phyloP scores from a whole-genome alignment of 2,113 vertebrate genomes.

The Oreochromis tanganicae region DNA sequence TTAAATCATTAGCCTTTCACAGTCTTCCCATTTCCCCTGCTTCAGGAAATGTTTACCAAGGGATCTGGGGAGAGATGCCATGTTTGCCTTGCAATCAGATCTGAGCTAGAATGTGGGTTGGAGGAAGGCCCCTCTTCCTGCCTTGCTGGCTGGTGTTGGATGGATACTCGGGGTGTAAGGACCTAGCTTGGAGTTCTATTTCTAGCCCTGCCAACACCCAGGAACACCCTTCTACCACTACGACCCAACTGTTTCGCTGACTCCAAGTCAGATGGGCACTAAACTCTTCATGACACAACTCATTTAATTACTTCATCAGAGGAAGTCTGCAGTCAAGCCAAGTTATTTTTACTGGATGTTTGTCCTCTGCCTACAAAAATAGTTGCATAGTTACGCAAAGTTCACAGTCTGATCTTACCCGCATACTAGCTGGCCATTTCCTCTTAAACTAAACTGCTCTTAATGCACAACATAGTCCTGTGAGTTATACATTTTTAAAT shows the following conservation, averaged over 20 bases:
- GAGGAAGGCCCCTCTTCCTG: slow-evolving; percentile 48
- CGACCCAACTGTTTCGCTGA: slow-evolving; percentile 45
- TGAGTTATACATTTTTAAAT: slow-evolving; percentile 7
- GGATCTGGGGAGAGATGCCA: slow-evolving; percentile 49
- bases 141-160: slow-evolving; percentile 9
- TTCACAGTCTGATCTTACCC: slow-evolving; percentile 42
- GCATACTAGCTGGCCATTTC: not conserved
- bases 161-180: slow-evolving; percentile 13
- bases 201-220: slow-evolving; percentile 23
- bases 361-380: slow-evolving; percentile 36
- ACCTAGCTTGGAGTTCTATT: slow-evolving; percentile 50
- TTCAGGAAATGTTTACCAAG: slow-evolving; percentile 58
- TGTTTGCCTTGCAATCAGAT: slow-evolving; percentile 75
- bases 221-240: not conserved
- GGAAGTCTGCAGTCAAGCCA: slow-evolving; percentile 12
- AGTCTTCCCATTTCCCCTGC: slow-evolving; percentile 33
- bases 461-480: not conserved
- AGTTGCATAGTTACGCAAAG: slow-evolving; percentile 54
- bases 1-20: slow-evolving; percentile 59
- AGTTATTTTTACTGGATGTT: slow-evolving; percentile 30
- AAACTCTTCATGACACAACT: slow-evolving; percentile 35
- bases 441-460: slow-evolving; percentile 21
- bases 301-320: slow-evolving; percentile 30
- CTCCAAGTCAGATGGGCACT: slow-evolving; percentile 37
- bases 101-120: slow-evolving; percentile 54